phyloP scores from a whole-genome alignment of 64 coral and sea anemone species.

The Astreopora myriophthalma region DNA sequence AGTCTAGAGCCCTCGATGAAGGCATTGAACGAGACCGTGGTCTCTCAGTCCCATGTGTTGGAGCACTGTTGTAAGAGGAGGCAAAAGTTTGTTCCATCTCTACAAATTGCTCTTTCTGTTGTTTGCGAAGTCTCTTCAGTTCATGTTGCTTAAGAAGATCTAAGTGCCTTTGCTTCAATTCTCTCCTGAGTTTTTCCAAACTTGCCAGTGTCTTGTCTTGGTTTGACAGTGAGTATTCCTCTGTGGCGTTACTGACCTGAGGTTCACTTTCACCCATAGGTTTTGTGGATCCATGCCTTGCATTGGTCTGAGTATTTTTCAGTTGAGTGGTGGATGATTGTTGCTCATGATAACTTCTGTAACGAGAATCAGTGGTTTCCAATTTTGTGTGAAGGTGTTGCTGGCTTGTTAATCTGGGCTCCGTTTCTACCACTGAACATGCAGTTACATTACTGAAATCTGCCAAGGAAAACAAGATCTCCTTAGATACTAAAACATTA shows the following conservation, averaged over 20 bases:
- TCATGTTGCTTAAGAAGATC: constrained; percentile 29
- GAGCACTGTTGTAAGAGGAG: background rate
- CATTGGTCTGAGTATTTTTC: background rate
- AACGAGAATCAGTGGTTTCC: background rate
- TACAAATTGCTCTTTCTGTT: background rate
- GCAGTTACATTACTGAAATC: background rate
- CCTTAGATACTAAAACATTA: no score
- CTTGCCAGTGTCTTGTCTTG: constrained; percentile 12
- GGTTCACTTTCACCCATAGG: background rate
- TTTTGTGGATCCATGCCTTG: background rate
- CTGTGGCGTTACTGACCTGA: background rate
- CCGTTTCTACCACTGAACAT: background rate
- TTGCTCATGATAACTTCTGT: background rate
- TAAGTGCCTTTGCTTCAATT: constrained; percentile 24
- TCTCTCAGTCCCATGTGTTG: background rate
- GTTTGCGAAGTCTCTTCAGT: background rate
- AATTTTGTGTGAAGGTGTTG: background rate
- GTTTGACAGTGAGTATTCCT: background rate
- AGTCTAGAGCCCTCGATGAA: background rate
- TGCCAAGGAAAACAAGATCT: background rate
- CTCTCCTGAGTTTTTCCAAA: constrained; percentile 16
- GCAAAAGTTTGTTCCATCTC: background rate
- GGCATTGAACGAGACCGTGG: constrained; percentile 5
- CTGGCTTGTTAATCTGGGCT: background rate
- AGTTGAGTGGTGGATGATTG: background rate